phyloP scores from a whole-genome alignment of 2,113 vertebrate genomes.

The Manacus vitellinus region DNA sequence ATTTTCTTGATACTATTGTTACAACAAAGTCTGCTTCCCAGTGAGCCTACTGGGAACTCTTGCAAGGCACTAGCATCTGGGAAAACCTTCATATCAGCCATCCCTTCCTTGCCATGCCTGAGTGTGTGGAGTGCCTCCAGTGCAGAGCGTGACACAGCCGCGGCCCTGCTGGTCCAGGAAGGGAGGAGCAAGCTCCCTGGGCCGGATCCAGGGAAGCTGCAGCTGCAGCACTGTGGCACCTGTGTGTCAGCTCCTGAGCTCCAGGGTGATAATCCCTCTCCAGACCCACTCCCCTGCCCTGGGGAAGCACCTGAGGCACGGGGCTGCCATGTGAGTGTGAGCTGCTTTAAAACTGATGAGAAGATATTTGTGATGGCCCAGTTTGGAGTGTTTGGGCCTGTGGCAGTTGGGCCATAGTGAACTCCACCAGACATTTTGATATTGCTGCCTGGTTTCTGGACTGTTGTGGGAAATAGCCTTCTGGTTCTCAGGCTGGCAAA shows the following conservation, averaged over 20 bases:
- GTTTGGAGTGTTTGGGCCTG: background rate
- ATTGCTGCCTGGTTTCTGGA: background rate
- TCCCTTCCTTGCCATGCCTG: background rate
- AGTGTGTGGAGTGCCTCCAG: background rate
- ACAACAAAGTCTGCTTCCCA: background rate
- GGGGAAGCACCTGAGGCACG: background rate
- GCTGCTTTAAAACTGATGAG: background rate
- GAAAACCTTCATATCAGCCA: background rate
- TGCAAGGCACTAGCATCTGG: background rate
- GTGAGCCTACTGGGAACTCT: background rate
- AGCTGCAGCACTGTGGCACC: background rate
- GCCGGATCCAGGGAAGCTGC: background rate
- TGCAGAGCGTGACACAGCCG: accelerated
- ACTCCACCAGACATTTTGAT: background rate
- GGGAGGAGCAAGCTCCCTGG: background rate
- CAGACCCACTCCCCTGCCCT: background rate
- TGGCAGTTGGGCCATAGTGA: background rate
- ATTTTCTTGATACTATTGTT: background rate
- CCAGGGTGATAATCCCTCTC: background rate
- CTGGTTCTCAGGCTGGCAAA: background rate
- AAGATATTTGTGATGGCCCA: background rate
- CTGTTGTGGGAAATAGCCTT: background rate
- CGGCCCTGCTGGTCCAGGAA: background rate
- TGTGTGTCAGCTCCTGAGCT: background rate
- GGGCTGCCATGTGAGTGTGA: accelerated